Evolutionary conservation across 2,797 vertebrate species (phyloP).

Genomic region (Hypotaenidia philippensis): DNA sequence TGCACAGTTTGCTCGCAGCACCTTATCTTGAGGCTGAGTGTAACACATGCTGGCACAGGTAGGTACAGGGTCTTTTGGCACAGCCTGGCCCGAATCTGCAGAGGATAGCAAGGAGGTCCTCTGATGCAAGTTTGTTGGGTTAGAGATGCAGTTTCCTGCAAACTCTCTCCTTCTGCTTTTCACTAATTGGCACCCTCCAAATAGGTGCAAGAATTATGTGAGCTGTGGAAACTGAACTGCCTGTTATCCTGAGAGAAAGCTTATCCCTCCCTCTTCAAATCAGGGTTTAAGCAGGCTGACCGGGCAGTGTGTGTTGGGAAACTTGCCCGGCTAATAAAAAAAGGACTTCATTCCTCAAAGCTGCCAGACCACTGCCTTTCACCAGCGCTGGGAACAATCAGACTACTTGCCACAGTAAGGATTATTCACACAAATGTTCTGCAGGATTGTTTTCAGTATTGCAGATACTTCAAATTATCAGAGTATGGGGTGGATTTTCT

Average conservation of each 20-base stretch:
- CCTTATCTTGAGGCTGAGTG: not conserved
- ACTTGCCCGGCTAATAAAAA: constrained; percentile 19
- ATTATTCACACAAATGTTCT: not conserved
- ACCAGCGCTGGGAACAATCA: not conserved
- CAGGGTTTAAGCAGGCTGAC: constrained; percentile 43
- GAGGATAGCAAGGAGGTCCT: not conserved
- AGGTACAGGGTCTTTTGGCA: not conserved
- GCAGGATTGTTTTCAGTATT: not conserved
- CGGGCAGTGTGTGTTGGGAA: constrained; percentile 52
- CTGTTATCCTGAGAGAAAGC: constrained; percentile 23
- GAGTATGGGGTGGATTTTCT: accelerated
- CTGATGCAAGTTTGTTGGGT: not conserved
- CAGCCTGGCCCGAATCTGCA: not conserved
- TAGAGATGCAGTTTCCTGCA: not conserved
- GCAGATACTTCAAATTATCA: not conserved
- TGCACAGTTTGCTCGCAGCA: not conserved
- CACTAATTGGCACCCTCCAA: constrained; percentile 34
- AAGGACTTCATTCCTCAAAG: constrained; percentile 24
- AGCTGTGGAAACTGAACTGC: constrained; percentile 27
- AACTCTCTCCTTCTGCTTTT: constrained; percentile 2
- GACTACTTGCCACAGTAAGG: not conserved
- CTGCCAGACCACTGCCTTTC: constrained; percentile 47
- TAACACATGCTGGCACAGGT: not conserved
- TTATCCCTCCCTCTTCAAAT: constrained; percentile 42
- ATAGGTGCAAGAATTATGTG: constrained; percentile 22